phyloP scores from a whole-genome alignment of 2,797 vertebrate species.

The Craterocephalus amniculus region DNA sequence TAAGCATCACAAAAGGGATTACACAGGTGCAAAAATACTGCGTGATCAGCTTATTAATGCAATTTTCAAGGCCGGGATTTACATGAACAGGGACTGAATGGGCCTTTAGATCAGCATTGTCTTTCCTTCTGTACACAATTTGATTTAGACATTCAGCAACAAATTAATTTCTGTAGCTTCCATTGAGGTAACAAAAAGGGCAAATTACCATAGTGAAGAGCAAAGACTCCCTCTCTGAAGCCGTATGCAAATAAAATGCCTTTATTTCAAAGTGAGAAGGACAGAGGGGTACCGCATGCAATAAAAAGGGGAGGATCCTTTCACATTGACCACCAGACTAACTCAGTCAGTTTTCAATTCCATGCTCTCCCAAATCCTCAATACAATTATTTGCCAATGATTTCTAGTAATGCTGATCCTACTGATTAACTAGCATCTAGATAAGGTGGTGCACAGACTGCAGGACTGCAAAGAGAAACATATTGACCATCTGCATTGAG shows the following conservation, averaged over 20 bases:
- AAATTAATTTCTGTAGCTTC: constrained; percentile 75
- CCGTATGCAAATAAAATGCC: constrained; percentile 62
- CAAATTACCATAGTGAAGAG: constrained; percentile 71
- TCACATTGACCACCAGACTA: constrained; percentile 69
- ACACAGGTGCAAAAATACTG: constrained; percentile 77
- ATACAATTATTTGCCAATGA: constrained; percentile 77
- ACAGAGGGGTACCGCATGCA: constrained; percentile 14
- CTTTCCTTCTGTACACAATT: constrained; percentile 67
- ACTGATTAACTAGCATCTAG: constrained; percentile 69
- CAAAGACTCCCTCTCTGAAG: constrained; percentile 42
- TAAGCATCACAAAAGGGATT: constrained; percentile 76
- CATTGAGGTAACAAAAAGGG: constrained; percentile 68
- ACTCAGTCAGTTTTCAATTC: constrained; percentile 73
- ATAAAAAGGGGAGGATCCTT: constrained; percentile 49
- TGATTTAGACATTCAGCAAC: constrained; percentile 67
- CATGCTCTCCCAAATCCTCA: constrained; percentile 68
- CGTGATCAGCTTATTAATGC: constrained; percentile 76
- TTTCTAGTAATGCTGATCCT: constrained; percentile 75
- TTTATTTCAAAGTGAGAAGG: constrained; percentile 55
- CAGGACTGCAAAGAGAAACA: constrained; percentile 52
- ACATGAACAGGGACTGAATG: constrained; percentile 60
- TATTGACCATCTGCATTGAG: constrained; percentile 62
- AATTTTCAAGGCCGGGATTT: constrained; percentile 73
- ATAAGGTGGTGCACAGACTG: constrained; percentile 51
- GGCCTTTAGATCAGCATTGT: constrained; percentile 71